A percentile compares a stretch with the other conserved stretches of the same genome.
Evolutionary conservation across 2,888 invertebrate genomes (phyloP).

Genomic region (Protophormia terraenovae): DNA sequence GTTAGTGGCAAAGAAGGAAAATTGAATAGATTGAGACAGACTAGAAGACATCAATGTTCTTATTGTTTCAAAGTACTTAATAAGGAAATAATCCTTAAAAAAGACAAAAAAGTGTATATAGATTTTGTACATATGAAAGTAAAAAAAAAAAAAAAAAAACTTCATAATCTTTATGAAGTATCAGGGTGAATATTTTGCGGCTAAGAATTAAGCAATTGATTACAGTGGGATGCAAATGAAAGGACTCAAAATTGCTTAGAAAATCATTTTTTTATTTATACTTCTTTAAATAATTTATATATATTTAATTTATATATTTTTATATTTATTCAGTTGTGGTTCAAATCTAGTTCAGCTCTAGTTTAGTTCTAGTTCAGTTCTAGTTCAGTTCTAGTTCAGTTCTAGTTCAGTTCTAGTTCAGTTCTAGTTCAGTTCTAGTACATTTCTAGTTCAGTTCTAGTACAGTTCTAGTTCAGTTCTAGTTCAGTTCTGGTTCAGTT

Average conservation of each 20-base stretch:
- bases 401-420: no score
- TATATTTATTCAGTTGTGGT: no score
- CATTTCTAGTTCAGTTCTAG: no score
- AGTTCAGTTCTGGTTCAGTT: no score
- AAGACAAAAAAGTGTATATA: background rate
- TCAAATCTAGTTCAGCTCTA: no score
- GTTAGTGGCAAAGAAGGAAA: background rate
- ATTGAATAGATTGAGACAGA: background rate
- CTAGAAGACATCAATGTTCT: background rate
- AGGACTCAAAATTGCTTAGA: no score
- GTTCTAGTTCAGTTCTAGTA: no score
- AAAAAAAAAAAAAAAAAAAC: background rate
- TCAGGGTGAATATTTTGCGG: background rate
- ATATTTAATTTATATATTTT: no score
- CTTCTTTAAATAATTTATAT: background rate
- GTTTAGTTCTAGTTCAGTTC: no score
- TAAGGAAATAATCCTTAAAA: conserved; percentile 1
- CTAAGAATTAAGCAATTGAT: background rate
- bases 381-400: no score
- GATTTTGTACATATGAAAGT: background rate
- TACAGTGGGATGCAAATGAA: background rate
- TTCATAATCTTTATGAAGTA: background rate
- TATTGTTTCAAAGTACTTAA: background rate
- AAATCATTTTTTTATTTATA: background rate
- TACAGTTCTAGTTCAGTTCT: no score